Evolutionary conservation across 1,140 invertebrate genomes (phyloP).

Genomic region (Mya arenaria): DNA sequence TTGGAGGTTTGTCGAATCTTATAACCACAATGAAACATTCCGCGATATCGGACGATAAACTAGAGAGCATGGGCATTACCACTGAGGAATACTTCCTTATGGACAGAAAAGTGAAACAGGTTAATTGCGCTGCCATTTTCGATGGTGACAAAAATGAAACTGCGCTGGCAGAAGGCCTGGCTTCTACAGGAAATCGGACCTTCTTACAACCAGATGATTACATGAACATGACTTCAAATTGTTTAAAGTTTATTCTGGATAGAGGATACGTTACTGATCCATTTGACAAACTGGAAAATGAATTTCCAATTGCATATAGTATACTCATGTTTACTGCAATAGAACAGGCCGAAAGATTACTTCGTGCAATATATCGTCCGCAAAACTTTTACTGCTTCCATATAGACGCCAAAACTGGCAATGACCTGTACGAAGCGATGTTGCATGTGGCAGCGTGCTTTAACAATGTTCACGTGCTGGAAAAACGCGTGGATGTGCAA

Average conservation of each 20-base stretch:
- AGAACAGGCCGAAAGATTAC: constrained; percentile 74
- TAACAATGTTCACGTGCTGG: constrained; percentile 67
- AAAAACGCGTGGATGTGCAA: constrained; percentile 59
- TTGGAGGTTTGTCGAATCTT: too few species aligned
- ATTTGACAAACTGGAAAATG: constrained; percentile 59
- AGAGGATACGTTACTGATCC: constrained; percentile 60
- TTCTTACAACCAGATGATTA: not conserved
- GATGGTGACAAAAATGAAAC: too few species aligned
- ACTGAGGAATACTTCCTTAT: too few species aligned
- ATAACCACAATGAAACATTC: too few species aligned
- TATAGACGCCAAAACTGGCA: constrained; percentile 69
- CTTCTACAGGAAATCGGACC: too few species aligned
- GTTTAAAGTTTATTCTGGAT: constrained; percentile 31
- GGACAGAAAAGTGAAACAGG: too few species aligned
- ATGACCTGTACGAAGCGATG: constrained; percentile 60
- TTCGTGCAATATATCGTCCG: constrained; percentile 76
- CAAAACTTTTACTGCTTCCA: constrained; percentile 81
- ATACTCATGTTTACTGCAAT: constrained; percentile 69
- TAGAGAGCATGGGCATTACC: too few species aligned
- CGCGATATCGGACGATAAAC: too few species aligned
- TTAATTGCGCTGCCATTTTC: too few species aligned
- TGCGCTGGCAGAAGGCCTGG: too few species aligned
- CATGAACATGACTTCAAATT: constrained; percentile 18
- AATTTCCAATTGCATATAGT: constrained; percentile 75
- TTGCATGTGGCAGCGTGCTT: constrained; percentile 68